Evolutionary conservation across 2,113 vertebrate species (phyloP).

Genomic region (Otus sunia): DNA sequence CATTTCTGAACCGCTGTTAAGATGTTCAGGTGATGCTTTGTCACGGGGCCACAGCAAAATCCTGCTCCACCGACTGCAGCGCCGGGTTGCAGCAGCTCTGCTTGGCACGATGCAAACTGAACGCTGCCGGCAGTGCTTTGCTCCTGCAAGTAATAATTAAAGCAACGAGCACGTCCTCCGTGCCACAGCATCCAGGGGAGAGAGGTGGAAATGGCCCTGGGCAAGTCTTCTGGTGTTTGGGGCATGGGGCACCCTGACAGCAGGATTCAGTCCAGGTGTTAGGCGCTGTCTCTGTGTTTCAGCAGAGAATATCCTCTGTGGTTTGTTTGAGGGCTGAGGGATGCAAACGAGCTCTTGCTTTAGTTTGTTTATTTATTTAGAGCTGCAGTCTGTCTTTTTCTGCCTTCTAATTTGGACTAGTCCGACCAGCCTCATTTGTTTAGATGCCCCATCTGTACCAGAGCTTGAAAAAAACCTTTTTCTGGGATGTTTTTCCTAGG

Average conservation of each 20-base stretch:
- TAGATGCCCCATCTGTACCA: background rate
- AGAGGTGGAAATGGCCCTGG: background rate
- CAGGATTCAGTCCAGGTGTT: background rate
- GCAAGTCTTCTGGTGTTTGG: background rate
- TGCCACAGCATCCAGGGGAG: rapidly evolving
- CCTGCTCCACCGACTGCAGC: background rate
- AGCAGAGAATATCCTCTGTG: constrained; percentile 49
- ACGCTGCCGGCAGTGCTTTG: rapidly evolving
- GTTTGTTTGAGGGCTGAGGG: constrained; percentile 7
- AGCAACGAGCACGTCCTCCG: rapidly evolving
- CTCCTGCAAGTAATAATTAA: background rate
- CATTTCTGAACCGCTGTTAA: rapidly evolving
- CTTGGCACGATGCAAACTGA: background rate
- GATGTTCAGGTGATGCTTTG: background rate
- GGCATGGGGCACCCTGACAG: rapidly evolving
- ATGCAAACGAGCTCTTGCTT: constrained; percentile 49
- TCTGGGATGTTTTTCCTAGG: background rate
- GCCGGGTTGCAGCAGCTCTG: background rate
- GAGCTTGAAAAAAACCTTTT: background rate
- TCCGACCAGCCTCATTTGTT: constrained; percentile 4
- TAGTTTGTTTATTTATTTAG: constrained; percentile 33
- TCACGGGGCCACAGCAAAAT: background rate
- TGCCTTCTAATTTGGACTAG: background rate
- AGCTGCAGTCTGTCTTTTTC: background rate
- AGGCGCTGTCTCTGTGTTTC: background rate